Base-by-base conservation (phyloP, 2,888 invertebrate genomes). In the Agrochola circellaris region DNA sequence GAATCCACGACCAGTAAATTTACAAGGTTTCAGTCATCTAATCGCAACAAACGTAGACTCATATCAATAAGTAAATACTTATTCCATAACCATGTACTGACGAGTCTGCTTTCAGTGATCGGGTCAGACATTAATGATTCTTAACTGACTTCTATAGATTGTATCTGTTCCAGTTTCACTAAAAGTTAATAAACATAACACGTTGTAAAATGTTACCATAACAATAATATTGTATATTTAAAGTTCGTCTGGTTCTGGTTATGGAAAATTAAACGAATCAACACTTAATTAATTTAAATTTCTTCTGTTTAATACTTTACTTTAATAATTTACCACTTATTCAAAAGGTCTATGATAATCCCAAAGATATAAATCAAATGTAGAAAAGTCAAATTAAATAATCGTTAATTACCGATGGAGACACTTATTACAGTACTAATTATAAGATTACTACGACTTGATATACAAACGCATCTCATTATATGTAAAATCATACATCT, bases 171-270 rank as follows among this genome's bases (percentile, higher is more conserved):
- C 61, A 82, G 20, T 77, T 70, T 77, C 20, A 56, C 58, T 54
- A 48, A 62, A 34, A 64, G 9, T 45, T 42, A 13, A 34, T 65
- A 68, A 82, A 66, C 54, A 62, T 81, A 74, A 68, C 82, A 64
- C 38, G 42, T 56, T 17, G 8, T 69, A 61, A 66, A 69, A 82
- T 65, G 15, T 61, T 58, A 38, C 20, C 54, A 2, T 68, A n/a
- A n/a, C n/a, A n/a, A 65, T 38, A 60, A 65, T 45, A 38, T 54
- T 51, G 20, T 30, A n/a, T 51, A 75, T 69, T 30, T 54, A 60
- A 81, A 81, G 51, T 60, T 75, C 15, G 13, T n/a, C 48, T 20
- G 26, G 38, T 38, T 26, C 30, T 17, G 7, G 48, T 51, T 66
- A 34, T 34, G 38, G 30, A 65, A 30, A 65, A 34, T 51, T n/a